Percentiles rank a stretch among this genome's conserved stretches.
Evolutionary conservation across 1,140 invertebrate genomes (phyloP).

Genomic region (Ladona fulva): DNA sequence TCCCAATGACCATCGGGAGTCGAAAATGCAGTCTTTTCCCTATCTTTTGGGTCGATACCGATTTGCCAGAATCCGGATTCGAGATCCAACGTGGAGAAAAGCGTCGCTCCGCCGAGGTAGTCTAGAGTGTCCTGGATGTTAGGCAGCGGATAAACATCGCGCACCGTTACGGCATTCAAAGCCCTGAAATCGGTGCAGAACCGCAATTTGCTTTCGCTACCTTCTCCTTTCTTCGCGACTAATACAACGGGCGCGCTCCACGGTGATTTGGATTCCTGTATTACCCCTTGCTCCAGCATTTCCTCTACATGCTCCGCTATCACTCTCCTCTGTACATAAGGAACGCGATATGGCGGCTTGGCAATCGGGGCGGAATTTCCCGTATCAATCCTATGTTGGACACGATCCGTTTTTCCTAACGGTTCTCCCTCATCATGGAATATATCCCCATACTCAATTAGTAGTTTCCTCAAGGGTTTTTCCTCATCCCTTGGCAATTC

Average conservation of each 20-base stretch:
- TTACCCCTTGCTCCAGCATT: slow-evolving; percentile 21
- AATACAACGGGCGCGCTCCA: slow-evolving; percentile 22
- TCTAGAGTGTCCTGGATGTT: slow-evolving; percentile 39
- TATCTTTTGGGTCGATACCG: slow-evolving; percentile 30
- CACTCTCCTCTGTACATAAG: slow-evolving; percentile 11
- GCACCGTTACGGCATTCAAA: background rate
- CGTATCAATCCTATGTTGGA: too few species aligned
- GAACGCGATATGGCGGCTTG: slow-evolving; percentile 1
- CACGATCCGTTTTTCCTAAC: too few species aligned
- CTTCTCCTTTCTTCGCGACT: slow-evolving; percentile 20
- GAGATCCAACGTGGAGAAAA: slow-evolving; percentile 38
- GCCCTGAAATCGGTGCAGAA: slow-evolving; percentile 9
- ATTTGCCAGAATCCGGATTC: slow-evolving; percentile 42
- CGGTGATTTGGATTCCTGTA: slow-evolving; percentile 17
- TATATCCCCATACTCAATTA: too few species aligned
- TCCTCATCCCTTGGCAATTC: too few species aligned
- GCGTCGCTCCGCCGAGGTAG: slow-evolving; percentile 31
- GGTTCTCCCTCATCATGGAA: too few species aligned
- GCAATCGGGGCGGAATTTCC: background rate
- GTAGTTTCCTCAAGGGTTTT: too few species aligned
- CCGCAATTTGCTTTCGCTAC: background rate
- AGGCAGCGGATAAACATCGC: slow-evolving; percentile 37
- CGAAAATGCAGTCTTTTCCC: slow-evolving; percentile 40
- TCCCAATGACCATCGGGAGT: slow-evolving; percentile 33
- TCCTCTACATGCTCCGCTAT: slow-evolving; percentile 16